These are phyloP conservation scores for Danio aesculapii DNA, from an alignment of 2,797 vertebrate species.

Conservation along the genomic window DNA sequence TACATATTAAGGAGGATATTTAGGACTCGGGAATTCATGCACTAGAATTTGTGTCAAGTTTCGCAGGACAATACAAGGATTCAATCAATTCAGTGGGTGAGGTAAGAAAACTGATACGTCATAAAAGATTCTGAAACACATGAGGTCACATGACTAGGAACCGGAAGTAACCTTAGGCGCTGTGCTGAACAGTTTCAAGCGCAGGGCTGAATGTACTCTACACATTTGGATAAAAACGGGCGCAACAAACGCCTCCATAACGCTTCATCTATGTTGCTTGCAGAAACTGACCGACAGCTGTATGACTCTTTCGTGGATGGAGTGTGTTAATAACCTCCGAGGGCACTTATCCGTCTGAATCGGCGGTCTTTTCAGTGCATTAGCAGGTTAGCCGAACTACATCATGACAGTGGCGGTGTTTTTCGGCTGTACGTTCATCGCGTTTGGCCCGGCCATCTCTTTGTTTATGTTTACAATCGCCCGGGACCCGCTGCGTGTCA, in stretches of 20 bases:
- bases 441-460: conserved; percentile 82
- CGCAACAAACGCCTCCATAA: neutral
- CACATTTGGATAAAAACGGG: conserved; percentile 26
- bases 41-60: neutral
- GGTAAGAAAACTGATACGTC: conserved; percentile 9
- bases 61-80: neutral
- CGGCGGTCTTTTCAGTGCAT: neutral
- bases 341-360: conserved; percentile 22
- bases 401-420: conserved; percentile 84
- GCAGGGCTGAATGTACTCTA: neutral
- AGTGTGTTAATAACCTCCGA: conserved; percentile 7
- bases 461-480: conserved; percentile 86
- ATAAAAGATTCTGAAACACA: neutral
- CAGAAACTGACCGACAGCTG: neutral
- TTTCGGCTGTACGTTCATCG: conserved; percentile 85
- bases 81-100: neutral
- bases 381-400: conserved; percentile 47
- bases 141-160: conserved; percentile 35
- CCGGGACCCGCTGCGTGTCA: conserved; percentile 81
- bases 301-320: conserved; percentile 1
- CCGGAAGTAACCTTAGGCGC: conserved; percentile 33
- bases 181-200: neutral
- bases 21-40: neutral
- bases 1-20: no score
- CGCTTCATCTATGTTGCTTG: neutral